Evolutionary conservation across 2,797 vertebrate species (phyloP).

Genomic region (Pogoniulus pusillus): DNA sequence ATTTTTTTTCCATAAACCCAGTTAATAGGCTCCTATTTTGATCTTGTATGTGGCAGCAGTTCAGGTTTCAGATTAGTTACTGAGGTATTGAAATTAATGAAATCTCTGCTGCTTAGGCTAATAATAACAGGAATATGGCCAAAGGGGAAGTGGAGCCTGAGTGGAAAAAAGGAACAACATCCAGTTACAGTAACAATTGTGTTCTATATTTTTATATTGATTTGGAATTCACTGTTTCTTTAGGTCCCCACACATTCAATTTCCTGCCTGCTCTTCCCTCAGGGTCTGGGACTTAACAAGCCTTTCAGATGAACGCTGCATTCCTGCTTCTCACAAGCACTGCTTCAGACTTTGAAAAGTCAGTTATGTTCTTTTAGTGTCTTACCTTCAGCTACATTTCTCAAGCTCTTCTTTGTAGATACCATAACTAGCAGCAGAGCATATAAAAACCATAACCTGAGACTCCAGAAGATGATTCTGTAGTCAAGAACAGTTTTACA

Average conservation of each 20-base stretch:
- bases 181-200: not conserved
- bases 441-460: not conserved
- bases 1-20: not conserved
- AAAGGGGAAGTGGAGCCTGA: not conserved
- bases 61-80: conserved; percentile 11
- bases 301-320: not conserved
- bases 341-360: not conserved
- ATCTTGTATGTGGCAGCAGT: not conserved
- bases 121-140: not conserved
- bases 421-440: not conserved
- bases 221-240: conserved; percentile 30
- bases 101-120: conserved; percentile 11
- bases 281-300: conserved; percentile 1
- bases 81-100: not conserved
- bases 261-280: conserved; percentile 10
- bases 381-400: not conserved
- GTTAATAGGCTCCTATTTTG: not conserved
- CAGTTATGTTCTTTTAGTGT: not conserved
- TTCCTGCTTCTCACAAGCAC: not conserved
- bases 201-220: conserved; percentile 29
- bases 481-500: not conserved
- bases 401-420: not conserved
- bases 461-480: not conserved
- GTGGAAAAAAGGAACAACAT: not conserved
- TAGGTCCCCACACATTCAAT: not conserved